A percentile compares a stretch with the other conserved stretches of the same genome.
Conservation (phyloP, 2,888 invertebrate genomes). For the Drosophila kuntzei region DNA sequence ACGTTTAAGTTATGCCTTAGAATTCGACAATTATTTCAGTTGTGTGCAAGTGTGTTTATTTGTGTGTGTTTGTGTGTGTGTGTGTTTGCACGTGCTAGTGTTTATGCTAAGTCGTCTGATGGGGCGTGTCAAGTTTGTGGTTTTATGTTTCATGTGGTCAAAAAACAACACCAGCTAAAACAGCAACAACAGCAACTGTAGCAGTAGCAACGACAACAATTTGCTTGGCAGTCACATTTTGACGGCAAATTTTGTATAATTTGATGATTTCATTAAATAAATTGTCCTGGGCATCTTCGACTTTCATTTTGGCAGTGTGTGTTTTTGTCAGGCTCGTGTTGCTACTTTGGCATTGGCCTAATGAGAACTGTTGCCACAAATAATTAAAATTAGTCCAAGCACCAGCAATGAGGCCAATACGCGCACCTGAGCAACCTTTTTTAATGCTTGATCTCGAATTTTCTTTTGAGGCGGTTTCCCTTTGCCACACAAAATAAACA, state of each 20-base stretch:
- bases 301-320: conserved; percentile 11
- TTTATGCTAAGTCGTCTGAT: conserved; percentile 12
- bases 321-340: conserved; percentile 24
- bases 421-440: conserved; percentile 29
- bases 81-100: conserved; percentile 21
- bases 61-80: conserved; percentile 4
- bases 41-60: background rate
- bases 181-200: conserved; percentile 23
- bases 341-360: conserved; percentile 23
- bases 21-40: conserved; percentile 34
- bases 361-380: conserved; percentile 45
- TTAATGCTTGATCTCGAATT: conserved; percentile 7
- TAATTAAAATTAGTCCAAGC: conserved; percentile 67
- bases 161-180: conserved; percentile 30
- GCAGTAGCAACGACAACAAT: conserved; percentile 33
- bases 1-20: conserved; percentile 46
- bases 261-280: conserved; percentile 79
- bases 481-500: conserved; percentile 19
- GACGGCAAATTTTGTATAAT: conserved; percentile 70
- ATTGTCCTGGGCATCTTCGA: conserved; percentile 43
- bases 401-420: conserved; percentile 27
- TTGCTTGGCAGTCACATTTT: conserved; percentile 66
- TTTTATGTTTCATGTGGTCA: conserved; percentile 64
- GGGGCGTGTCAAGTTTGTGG: conserved; percentile 56
- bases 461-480: conserved; percentile 1